Evolutionary conservation across 2,113 vertebrate genomes (phyloP).

Genomic region (Podarcis cretensis): DNA sequence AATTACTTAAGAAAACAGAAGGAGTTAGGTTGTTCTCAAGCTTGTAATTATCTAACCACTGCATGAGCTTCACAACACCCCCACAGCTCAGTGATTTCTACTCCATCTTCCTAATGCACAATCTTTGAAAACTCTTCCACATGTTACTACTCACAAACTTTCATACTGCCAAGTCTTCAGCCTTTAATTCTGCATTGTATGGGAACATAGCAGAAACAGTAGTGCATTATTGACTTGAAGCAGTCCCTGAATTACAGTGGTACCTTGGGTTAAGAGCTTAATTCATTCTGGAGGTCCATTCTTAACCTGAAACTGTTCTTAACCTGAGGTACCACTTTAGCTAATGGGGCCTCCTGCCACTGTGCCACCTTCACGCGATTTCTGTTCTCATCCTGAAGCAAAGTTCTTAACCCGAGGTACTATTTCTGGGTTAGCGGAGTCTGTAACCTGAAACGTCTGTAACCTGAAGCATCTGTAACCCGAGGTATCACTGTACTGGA

Average conservation of each 20-base stretch:
- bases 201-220: not conserved
- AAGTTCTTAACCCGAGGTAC: too few species aligned
- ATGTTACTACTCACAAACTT: slow-evolving; percentile 3
- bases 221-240: not conserved
- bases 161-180: not conserved
- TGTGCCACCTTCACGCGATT: too few species aligned
- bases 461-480: too few species aligned
- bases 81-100: slow-evolving; percentile 25
- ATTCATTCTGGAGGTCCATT: too few species aligned
- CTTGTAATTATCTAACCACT: slow-evolving; percentile 55
- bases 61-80: slow-evolving; percentile 44
- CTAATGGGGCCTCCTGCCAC: too few species aligned
- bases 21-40: slow-evolving; percentile 42
- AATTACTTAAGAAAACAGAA: slow-evolving; percentile 63
- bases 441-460: too few species aligned
- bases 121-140: slow-evolving; percentile 3
- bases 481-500: too few species aligned
- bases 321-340: too few species aligned
- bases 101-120: slow-evolving; percentile 19
- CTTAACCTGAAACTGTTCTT: too few species aligned
- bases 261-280: too few species aligned
- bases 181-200: not conserved
- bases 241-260: not conserved
- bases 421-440: too few species aligned
- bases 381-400: too few species aligned